Evolutionary conservation across 1,140 invertebrate species (phyloP).

Genomic region (Rhysida immarginata): DNA sequence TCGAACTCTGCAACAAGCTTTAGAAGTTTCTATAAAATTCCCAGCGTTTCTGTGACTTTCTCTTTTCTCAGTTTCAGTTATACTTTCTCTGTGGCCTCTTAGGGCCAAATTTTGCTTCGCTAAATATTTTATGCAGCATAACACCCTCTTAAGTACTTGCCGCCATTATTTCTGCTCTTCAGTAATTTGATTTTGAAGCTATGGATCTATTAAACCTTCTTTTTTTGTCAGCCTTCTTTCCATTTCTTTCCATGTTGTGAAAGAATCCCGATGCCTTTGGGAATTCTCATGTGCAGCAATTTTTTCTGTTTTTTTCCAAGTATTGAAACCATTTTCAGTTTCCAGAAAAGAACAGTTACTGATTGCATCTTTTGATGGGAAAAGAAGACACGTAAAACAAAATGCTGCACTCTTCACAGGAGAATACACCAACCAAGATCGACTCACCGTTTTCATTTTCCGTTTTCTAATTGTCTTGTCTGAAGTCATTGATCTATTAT

Average conservation of each 20-base stretch:
- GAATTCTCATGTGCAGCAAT: conserved; percentile 8
- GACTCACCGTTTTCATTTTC: background rate
- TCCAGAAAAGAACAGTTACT: background rate
- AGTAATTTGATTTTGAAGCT: background rate
- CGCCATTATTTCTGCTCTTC: background rate
- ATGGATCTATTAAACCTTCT: background rate
- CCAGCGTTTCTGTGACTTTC: background rate
- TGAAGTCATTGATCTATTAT: no score
- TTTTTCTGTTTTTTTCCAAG: conserved; percentile 12
- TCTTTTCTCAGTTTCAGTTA: background rate
- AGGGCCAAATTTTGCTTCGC: conserved; percentile 7
- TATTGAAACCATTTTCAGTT: background rate
- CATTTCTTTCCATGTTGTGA: conserved; percentile 8
- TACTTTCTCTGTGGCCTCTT: background rate
- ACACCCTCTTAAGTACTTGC: background rate
- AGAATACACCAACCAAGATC: background rate
- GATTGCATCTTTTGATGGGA: background rate
- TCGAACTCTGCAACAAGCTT: conserved; percentile 5
- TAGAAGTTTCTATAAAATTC: background rate
- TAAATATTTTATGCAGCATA: conserved; percentile 9
- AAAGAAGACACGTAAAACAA: background rate
- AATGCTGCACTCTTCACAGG: background rate
- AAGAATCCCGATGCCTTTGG: conserved; percentile 2
- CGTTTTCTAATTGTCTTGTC: background rate
- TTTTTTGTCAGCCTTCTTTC: conserved; percentile 2